Percentiles rank a stretch among this genome's conserved stretches.
These are phyloP conservation scores for Anableps anableps DNA, from an alignment of 2,797 vertebrate species.

Conservation along the genomic window DNA sequence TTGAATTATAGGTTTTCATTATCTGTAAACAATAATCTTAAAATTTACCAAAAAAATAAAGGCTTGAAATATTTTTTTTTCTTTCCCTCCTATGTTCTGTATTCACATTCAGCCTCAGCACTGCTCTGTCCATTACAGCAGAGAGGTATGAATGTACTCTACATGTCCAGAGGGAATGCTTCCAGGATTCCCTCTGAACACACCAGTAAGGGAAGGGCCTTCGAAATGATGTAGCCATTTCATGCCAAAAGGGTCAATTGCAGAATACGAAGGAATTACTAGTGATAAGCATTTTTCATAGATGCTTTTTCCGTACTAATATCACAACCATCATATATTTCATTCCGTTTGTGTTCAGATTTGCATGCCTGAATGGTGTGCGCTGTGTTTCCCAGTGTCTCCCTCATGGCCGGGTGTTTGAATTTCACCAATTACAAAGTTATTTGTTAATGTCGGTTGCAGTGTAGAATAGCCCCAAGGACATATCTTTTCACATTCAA, in stretches of 20 bases:
- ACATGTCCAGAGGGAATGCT: slow-evolving; percentile 51
- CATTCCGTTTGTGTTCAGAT: slow-evolving; percentile 11
- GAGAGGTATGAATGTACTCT: slow-evolving; percentile 22
- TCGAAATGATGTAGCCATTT: slow-evolving; percentile 44
- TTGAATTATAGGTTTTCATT: neutral
- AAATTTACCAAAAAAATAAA: no score
- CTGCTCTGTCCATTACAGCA: slow-evolving; percentile 24
- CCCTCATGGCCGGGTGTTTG: slow-evolving; percentile 51
- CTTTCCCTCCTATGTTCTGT: neutral
- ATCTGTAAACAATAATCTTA: no score
- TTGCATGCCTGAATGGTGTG: slow-evolving; percentile 25
- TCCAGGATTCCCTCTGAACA: slow-evolving; percentile 24
- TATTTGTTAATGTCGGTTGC: slow-evolving; percentile 61
- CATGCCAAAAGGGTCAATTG: slow-evolving; percentile 46
- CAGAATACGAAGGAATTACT: slow-evolving; percentile 21
- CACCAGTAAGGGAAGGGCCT: slow-evolving; percentile 43
- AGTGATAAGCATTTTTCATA: neutral
- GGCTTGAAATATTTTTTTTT: slow-evolving; percentile 17
- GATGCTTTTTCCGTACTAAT: neutral
- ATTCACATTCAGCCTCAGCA: slow-evolving; percentile 19
- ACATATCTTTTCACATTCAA: slow-evolving; percentile 65
- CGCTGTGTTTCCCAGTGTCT: slow-evolving; percentile 31
- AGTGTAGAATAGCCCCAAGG: slow-evolving; percentile 53
- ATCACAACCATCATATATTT: slow-evolving; percentile 1
- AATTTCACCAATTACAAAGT: slow-evolving; percentile 61